Evolutionary conservation across 2,797 vertebrate species (phyloP).

Genomic region (Gila robusta): DNA sequence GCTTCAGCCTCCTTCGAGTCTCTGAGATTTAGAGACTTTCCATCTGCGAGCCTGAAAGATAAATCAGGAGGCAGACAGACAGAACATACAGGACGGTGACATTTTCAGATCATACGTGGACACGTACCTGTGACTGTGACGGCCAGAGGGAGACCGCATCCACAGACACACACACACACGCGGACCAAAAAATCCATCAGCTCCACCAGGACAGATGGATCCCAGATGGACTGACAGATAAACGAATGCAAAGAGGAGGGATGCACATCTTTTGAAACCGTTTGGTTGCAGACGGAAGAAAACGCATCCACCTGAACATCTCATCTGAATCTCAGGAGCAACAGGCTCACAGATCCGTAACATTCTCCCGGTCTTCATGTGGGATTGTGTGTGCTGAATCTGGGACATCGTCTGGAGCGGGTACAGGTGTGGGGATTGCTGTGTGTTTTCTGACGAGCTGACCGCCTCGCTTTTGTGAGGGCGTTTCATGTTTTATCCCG

Average conservation of each 20-base stretch:
- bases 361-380: neutral
- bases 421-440: slow-evolving; percentile 13
- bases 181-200: neutral
- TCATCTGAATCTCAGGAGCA: slow-evolving; percentile 67
- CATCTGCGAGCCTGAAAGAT: slow-evolving; percentile 59
- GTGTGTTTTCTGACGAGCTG: neutral
- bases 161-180: no score
- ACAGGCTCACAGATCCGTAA: slow-evolving; percentile 60
- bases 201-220: slow-evolving; percentile 18
- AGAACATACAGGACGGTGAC: neutral
- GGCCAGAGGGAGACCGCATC: neutral
- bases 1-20: slow-evolving; percentile 69
- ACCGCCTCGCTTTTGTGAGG: slow-evolving; percentile 45
- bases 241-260: slow-evolving; percentile 54
- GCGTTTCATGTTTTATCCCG: slow-evolving; percentile 61
- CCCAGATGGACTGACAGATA: slow-evolving; percentile 50
- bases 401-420: neutral
- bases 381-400: neutral
- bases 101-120: neutral
- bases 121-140: neutral
- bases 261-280: slow-evolving; percentile 45
- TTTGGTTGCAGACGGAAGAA: slow-evolving; percentile 31
- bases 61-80: slow-evolving; percentile 12
- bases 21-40: slow-evolving; percentile 69
- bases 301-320: neutral